Evolutionary conservation across 2,113 vertebrate genomes (phyloP), one percentile per base, ranked within the genome.

Genomic region (Meles meles): DNA sequence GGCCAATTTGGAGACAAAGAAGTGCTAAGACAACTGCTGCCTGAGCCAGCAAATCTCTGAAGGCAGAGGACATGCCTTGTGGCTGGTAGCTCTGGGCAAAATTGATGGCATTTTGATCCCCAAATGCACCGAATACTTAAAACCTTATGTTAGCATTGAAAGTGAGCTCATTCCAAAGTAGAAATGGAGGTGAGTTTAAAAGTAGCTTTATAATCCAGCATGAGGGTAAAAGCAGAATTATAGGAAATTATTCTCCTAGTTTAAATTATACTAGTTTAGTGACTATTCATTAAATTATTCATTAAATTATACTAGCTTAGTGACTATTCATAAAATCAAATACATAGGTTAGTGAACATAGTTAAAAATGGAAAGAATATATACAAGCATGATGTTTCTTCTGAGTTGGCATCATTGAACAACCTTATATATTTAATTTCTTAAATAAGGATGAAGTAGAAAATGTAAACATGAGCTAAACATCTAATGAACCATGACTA

Each of bases 101-200:
- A 93, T 49, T 80, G 61, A 89, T 61, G 21, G 31, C 44, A 72
- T 84, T 93, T 87, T 95, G 85, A 98, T 88, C 39, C 4, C 23
- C 37, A 95, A 82, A n/a, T 34, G 37, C 17, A 52, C 11, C 29
- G 34, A 88, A 77, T 47, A 71, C 6, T 18, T 79, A 52, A 10
- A 79, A 92, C 9, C 65, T 95, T 49, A 44, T n/a, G 61, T 67
- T 39, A 80, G 29, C 12, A 65, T 29, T 49, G 27, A 93, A 44
- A 65, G 17, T 34, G 42, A 87, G 10, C 49, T 39, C 79, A 84
- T 88, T 92, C 49, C 37, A 85, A 92, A 80, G 55, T 81, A 81
- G 23, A 93, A 83, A 49, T 21, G 3, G 42, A 59, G 8, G 14
- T 63, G 47, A 69, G 2, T 93, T 84, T 80, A 55, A 94, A 79